Percentiles rank a stretch among this genome's conserved stretches.
Evolutionary conservation across 2,888 invertebrate genomes (phyloP).

Genomic region (Parapristionchus giblindavisi): DNA sequence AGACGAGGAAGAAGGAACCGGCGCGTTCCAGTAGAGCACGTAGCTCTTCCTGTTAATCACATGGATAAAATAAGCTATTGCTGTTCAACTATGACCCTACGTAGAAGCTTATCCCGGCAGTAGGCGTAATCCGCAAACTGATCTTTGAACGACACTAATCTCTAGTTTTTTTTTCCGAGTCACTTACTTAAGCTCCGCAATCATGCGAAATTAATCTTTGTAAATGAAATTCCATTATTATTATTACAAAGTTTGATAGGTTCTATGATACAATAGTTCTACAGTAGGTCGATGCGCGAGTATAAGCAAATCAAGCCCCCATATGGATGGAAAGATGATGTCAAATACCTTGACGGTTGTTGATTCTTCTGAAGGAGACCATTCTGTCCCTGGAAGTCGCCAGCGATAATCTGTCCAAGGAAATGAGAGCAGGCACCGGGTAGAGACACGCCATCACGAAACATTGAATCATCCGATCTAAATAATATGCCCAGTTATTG

Average conservation of each 20-base stretch:
- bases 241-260: too few species aligned
- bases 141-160: too few species aligned
- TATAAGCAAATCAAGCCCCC: not conserved
- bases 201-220: too few species aligned
- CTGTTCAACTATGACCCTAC: slow-evolving; percentile 10
- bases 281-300: not conserved
- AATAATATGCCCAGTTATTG: not conserved
- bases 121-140: not conserved
- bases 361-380: slow-evolving; percentile 38
- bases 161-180: too few species aligned
- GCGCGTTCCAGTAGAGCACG: slow-evolving; percentile 56
- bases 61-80: too few species aligned
- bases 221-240: too few species aligned
- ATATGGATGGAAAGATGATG: not conserved
- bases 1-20: slow-evolving; percentile 52
- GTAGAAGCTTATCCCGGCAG: not conserved
- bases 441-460: slow-evolving; percentile 30
- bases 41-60: slow-evolving; percentile 59
- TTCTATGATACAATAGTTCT: not conserved
- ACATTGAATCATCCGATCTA: slow-evolving; percentile 29
- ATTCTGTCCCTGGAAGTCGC: slow-evolving; percentile 38
- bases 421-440: slow-evolving; percentile 22
- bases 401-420: slow-evolving; percentile 34
- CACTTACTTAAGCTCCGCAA: too few species aligned
- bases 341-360: slow-evolving; percentile 14